phyloP scores from a whole-genome alignment of 1,140 invertebrate species.

The Rhopalosiphum padi region DNA sequence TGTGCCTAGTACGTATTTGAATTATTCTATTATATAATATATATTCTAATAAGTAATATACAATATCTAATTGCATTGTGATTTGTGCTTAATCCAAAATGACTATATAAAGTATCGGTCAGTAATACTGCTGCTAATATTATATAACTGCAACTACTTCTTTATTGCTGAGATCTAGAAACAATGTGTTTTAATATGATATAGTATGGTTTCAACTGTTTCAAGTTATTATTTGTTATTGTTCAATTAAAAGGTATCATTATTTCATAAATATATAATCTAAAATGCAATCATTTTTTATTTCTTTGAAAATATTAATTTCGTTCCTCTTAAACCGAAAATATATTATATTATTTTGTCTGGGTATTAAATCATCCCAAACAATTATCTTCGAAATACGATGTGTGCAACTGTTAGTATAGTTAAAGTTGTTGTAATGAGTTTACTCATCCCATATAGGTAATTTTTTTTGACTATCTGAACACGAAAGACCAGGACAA shows the following conservation, averaged over 20 bases:
- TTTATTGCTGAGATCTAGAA: background rate
- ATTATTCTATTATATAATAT: no score
- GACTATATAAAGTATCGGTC: background rate
- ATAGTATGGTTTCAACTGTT: background rate
- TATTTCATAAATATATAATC: background rate
- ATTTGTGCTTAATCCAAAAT: background rate
- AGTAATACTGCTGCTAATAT: background rate
- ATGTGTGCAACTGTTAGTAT: background rate
- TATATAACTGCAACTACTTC: background rate
- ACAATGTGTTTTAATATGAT: background rate
- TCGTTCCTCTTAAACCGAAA: background rate
- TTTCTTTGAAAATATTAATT: background rate
- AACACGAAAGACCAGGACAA: background rate
- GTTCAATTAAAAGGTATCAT: background rate
- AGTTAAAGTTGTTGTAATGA: background rate
- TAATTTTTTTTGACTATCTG: constrained; percentile 8
- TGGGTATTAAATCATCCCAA: background rate
- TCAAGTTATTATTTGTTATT: background rate
- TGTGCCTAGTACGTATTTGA: background rate
- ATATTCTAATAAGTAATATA: no score
- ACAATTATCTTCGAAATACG: background rate
- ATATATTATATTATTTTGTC: background rate
- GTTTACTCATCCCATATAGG: background rate
- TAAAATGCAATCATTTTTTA: background rate
- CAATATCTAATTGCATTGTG: no score